A percentile compares a stretch with the other conserved stretches of the same genome.
These are phyloP conservation scores for Rhinella marina DNA, from an alignment of 2,797 vertebrate species.

Conservation along the genomic window DNA sequence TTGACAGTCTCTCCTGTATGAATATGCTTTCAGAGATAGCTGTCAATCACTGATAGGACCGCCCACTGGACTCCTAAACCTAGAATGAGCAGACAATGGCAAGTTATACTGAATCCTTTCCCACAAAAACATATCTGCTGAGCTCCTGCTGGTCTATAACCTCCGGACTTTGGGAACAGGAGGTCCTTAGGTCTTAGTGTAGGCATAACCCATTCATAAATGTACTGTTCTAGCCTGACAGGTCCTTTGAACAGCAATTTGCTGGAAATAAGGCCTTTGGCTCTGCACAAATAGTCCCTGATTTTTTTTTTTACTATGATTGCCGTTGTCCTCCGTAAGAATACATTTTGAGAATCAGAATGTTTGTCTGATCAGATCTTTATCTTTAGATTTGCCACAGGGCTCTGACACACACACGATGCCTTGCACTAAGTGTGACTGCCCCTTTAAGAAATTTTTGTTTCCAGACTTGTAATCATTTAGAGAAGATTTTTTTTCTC, in stretches of 20 bases:
- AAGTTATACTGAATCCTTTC: too few species aligned
- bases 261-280: not conserved
- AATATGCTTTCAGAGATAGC: too few species aligned
- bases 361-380: not conserved
- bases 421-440: not conserved
- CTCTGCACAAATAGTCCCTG: not conserved
- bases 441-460: conserved; percentile 34
- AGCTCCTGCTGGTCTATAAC: too few species aligned
- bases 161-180: too few species aligned
- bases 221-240: not conserved
- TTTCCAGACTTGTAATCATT: conserved; percentile 45
- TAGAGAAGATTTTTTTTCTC: conserved; percentile 2
- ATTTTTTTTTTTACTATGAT: not conserved
- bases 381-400: not conserved
- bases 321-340: not conserved
- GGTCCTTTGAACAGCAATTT: not conserved
- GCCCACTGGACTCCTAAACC: too few species aligned
- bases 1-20: too few species aligned
- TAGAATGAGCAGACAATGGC: too few species aligned
- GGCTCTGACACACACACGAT: not conserved
- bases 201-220: not conserved
- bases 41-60: too few species aligned
- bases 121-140: too few species aligned
- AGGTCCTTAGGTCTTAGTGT: too few species aligned
- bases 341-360: not conserved